phyloP scores from a whole-genome alignment of 2,113 vertebrate genomes.

The Oryzias javanicus region DNA sequence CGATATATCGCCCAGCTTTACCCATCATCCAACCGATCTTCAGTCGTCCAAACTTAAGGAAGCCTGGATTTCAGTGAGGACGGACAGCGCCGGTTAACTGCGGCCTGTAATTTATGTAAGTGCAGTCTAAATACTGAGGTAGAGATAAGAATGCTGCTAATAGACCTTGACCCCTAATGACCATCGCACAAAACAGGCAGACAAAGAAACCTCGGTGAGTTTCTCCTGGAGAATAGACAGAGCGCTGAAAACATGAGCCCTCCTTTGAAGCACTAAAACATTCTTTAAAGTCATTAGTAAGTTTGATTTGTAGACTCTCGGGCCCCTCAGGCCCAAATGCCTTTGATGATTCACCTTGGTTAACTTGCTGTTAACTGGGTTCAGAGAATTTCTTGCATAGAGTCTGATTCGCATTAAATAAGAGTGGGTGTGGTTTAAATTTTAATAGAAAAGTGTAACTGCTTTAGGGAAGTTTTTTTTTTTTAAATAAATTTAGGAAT shows the following conservation, averaged over 20 bases:
- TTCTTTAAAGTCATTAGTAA: conserved; percentile 31
- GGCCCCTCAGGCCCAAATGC: not conserved
- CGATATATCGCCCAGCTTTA: too few relatives aligned
- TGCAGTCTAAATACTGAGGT: conserved; percentile 44
- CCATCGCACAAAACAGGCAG: conserved; percentile 43
- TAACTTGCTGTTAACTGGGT: conserved; percentile 10
- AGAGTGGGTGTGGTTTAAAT: conserved; percentile 29
- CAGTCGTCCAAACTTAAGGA: conserved; percentile 6
- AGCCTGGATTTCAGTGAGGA: conserved; percentile 13
- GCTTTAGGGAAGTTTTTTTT: conserved; percentile 17
- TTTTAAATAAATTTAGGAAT: too few relatives aligned
- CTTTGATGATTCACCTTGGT: conserved; percentile 35
- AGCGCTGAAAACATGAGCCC: not conserved
- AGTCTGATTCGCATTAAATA: conserved; percentile 6
- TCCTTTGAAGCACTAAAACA: not conserved
- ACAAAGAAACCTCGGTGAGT: conserved; percentile 40
- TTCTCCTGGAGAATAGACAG: conserved; percentile 15
- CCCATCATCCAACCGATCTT: conserved; percentile 1
- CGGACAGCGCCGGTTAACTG: conserved; percentile 16
- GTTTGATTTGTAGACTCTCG: conserved; percentile 26
- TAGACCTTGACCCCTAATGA: conserved; percentile 60
- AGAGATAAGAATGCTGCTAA: conserved; percentile 59
- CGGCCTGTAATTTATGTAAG: conserved; percentile 61
- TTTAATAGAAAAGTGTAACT: conserved; percentile 36
- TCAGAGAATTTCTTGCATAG: not conserved